Base-by-base conservation (phyloP, 1,140 invertebrate species). In the Trissolcus basalis region DNA sequence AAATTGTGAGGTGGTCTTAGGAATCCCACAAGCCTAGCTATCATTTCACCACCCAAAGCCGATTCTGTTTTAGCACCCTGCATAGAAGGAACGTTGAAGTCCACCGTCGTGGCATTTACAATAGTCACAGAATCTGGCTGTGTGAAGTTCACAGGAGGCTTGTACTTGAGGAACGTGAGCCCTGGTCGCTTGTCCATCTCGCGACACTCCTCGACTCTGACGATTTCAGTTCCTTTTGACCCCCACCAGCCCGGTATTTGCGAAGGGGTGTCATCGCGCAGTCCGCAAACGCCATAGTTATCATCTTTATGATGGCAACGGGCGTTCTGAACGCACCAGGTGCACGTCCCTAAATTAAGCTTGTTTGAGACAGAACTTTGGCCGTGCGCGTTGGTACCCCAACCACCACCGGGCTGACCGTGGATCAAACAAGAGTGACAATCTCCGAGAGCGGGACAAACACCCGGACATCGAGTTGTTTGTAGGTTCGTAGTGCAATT, bases 291-390 rank as follows among this genome's bases (percentile, higher is more conserved):
- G 0, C 94, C 94, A 77, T 93, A 95, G 84, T 94, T 95, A 85
- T 95, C 94, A 82, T 96, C 93, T 80, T 93, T 93, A 77, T 94
- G 93, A 85, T 96, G 95, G 84, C 96, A 97, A n/a, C 92, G 89
- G 0, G 95, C 95, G 81, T 96, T 96, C 83, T 97, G 95, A 0
- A 97, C 96, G 85, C 96, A 97, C 96, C 96, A 97, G 14, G 92
- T 94, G 85, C 96, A 98, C 53, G 95, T 92, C 39, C 93, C 92
- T 1, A 94, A 86, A 58, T 89, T 92, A 35, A 95, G 84, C 80
- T 94, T 94, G 71, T 92, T 92, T 16, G 93, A 93, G 14, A 95
- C 93, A 0, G 94, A 95, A 14, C 80, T 85, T 44, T 80, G 85
- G 5, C 87, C 86, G 4, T 82, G 82, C 10, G 82, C 78, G 65